Evolutionary conservation across 2,797 vertebrate genomes (phyloP).

Genomic region (Coreius guichenoti): DNA sequence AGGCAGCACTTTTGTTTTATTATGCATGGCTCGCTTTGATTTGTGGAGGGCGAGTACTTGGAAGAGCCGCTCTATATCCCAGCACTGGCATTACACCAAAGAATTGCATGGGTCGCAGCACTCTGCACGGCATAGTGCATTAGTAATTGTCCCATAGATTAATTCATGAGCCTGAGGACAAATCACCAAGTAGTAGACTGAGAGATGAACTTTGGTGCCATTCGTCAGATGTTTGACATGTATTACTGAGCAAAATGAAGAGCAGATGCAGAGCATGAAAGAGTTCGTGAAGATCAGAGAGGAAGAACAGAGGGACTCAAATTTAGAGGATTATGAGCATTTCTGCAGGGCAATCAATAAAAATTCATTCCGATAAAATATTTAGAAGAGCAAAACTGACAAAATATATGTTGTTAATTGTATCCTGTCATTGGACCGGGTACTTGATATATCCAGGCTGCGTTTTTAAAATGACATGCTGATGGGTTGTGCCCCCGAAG

Average conservation of each 20-base stretch:
- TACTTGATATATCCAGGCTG: not conserved
- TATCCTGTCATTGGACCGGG: not conserved
- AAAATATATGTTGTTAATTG: conserved; percentile 19
- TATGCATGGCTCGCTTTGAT: conserved; percentile 41
- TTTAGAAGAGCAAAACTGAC: conserved; percentile 35
- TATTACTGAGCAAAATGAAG: conserved; percentile 20
- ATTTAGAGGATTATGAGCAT: conserved; percentile 19
- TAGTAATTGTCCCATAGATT: conserved; percentile 39
- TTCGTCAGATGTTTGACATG: conserved; percentile 42
- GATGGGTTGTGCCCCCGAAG: conserved; percentile 13
- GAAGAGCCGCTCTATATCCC: conserved; percentile 24
- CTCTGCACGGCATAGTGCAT: conserved; percentile 8
- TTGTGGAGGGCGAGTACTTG: conserved; percentile 22
- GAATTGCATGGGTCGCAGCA: conserved; percentile 20
- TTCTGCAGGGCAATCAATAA: conserved; percentile 36
- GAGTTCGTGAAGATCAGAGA: conserved; percentile 26
- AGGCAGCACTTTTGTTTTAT: conserved; percentile 53
- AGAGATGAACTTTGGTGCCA: conserved; percentile 38
- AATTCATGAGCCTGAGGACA: conserved; percentile 32
- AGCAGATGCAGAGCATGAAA: conserved; percentile 36
- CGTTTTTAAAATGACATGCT: conserved; percentile 3
- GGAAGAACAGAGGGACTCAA: conserved; percentile 10
- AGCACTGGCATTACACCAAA: conserved; percentile 23
- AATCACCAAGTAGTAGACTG: conserved; percentile 33
- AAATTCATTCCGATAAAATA: conserved; percentile 24